Evolutionary conservation across 2,113 vertebrate species (phyloP).

Genomic region (Dasyurus viverrinus): DNA sequence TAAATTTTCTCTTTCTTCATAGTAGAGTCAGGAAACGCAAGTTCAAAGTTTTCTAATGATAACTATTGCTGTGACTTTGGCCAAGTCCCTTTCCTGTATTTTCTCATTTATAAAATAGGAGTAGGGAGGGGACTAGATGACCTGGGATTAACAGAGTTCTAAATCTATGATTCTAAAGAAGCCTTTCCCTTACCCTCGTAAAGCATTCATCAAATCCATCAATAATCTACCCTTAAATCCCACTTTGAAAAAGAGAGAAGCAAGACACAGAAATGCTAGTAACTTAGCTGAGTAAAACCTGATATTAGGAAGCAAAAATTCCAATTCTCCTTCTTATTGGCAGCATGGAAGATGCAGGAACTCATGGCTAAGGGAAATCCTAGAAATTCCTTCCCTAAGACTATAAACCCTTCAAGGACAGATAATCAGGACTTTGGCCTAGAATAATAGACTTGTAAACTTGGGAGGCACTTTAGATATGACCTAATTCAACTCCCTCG

Average conservation of each 20-base stretch:
- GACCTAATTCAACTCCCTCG: not conserved
- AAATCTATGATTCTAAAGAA: not conserved
- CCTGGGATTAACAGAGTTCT: not conserved
- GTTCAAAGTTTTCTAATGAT: not conserved
- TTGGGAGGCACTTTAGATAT: not conserved
- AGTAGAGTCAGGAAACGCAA: not conserved
- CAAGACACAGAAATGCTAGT: not conserved
- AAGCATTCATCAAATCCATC: not conserved
- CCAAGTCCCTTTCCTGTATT: not conserved
- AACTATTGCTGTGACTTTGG: not conserved
- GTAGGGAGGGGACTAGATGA: not conserved
- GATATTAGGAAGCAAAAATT: not conserved
- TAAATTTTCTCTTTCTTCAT: not conserved
- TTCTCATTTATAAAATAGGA: not conserved
- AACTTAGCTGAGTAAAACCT: not conserved
- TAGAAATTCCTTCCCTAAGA: constrained; percentile 29
- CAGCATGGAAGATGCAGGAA: not conserved
- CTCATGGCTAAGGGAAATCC: not conserved
- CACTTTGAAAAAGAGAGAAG: constrained; percentile 11
- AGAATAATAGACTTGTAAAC: not conserved
- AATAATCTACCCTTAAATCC: not conserved
- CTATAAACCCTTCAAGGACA: not conserved
- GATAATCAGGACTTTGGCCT: not conserved
- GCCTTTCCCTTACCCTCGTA: too few species aligned
- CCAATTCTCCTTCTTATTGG: constrained; percentile 13